Evolutionary conservation across 2,113 vertebrate genomes (phyloP).

Genomic region (Recurvirostra avosetta): DNA sequence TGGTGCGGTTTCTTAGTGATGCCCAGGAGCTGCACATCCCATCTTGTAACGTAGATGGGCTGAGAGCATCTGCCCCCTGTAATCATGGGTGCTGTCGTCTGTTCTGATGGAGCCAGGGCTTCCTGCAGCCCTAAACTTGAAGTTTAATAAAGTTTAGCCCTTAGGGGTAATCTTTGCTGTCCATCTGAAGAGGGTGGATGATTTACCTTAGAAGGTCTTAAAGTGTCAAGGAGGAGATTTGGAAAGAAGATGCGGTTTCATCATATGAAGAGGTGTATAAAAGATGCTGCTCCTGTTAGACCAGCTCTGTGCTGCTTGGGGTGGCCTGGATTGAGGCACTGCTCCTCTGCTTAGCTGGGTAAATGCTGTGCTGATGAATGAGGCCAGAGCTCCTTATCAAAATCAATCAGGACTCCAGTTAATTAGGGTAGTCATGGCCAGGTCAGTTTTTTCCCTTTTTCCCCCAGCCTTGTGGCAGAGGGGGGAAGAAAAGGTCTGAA

Average conservation of each 20-base stretch:
- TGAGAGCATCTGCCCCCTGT: background rate
- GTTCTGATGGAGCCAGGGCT: background rate
- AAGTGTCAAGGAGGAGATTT: too few species aligned
- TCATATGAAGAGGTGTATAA: accelerated
- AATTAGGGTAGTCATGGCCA: background rate
- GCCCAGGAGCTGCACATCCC: background rate
- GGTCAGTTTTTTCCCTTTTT: background rate
- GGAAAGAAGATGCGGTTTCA: background rate
- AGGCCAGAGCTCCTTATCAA: background rate
- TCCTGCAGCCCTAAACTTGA: background rate
- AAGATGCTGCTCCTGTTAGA: background rate
- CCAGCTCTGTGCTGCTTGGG: background rate
- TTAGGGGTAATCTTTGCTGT: background rate
- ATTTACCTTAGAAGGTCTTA: background rate
- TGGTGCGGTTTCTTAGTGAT: accelerated
- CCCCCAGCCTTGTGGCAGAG: background rate
- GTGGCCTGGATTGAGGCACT: background rate
- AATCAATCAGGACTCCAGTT: background rate
- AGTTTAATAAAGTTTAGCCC: background rate
- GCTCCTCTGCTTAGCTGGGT: background rate
- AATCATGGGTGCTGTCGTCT: background rate
- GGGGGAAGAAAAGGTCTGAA: slow-evolving; percentile 13
- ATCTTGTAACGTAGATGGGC: accelerated
- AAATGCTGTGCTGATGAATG: background rate
- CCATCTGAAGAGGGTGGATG: background rate